Conservation (phyloP, 2,113 vertebrate genomes). For the Falcunculus frontatus region DNA sequence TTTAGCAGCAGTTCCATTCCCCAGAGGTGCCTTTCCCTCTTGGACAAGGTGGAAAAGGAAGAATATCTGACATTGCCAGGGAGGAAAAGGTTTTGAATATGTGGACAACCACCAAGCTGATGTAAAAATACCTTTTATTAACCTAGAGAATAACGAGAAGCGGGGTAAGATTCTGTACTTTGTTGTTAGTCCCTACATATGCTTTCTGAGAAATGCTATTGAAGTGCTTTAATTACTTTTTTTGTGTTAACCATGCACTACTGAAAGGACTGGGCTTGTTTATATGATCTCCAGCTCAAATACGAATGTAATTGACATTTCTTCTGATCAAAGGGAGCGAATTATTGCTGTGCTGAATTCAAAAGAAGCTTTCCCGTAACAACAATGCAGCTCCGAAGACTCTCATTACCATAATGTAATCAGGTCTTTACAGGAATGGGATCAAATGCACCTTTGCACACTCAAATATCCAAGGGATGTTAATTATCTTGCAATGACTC, state of each 20-base stretch:
- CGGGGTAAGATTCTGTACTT: neutral
- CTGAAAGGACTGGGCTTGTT: slow-evolving; percentile 6
- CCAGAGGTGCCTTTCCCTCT: neutral
- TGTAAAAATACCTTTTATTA: neutral
- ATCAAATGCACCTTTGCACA: slow-evolving; percentile 32
- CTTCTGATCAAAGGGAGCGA: slow-evolving; percentile 15
- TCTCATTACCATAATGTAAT: slow-evolving; percentile 33
- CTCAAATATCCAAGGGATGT: neutral
- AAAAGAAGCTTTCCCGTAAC: neutral
- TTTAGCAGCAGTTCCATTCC: neutral
- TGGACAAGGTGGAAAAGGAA: neutral
- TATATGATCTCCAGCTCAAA: neutral
- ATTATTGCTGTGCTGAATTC: slow-evolving; percentile 15
- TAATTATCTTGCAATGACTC: neutral
- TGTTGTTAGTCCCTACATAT: neutral
- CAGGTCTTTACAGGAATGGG: neutral
- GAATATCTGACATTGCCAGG: neutral
- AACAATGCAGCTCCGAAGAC: neutral
- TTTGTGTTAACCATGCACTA: neutral
- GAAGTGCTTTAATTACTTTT: slow-evolving; percentile 31
- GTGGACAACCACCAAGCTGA: neutral
- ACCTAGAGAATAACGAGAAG: neutral
- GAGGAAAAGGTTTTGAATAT: neutral
- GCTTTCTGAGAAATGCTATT: neutral
- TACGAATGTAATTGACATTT: slow-evolving; percentile 9